These are phyloP conservation scores for Nebria brevicollis DNA, from an alignment of 2,888 invertebrate genomes.

Conservation along the genomic window DNA sequence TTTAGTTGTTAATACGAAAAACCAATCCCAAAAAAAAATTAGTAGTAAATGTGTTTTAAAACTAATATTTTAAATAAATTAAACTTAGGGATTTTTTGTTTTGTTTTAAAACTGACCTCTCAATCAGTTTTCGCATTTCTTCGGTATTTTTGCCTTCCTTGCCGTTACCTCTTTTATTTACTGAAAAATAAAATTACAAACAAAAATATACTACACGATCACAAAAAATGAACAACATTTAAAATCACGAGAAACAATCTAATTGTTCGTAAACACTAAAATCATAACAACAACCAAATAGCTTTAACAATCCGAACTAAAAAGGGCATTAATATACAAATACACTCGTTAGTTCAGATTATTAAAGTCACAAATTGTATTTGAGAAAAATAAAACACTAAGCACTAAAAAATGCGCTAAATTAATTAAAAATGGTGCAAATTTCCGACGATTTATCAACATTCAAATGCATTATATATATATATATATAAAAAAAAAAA, in stretches of 20 bases:
- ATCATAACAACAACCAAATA: neutral
- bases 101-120: slow-evolving; percentile 80
- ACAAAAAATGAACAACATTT: slow-evolving; percentile 60
- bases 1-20: no score
- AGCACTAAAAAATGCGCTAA: neutral
- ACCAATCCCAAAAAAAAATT: no score
- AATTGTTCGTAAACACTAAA: slow-evolving; percentile 49
- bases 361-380: neutral
- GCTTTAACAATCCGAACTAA: slow-evolving; percentile 1
- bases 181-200: slow-evolving; percentile 61
- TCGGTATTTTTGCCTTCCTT: slow-evolving; percentile 95
- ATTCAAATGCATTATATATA: no score
- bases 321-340: neutral
- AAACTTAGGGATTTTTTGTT: neutral
- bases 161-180: slow-evolving; percentile 73
- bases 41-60: no score
- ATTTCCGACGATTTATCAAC: no score
- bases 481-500: no score
- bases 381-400: no score
- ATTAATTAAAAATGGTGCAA: no score
- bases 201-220: slow-evolving; percentile 66
- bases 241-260: slow-evolving; percentile 62
- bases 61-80: neutral
- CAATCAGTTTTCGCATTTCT: slow-evolving; percentile 97
- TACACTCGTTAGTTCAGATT: slow-evolving; percentile 15